A percentile compares a stretch with the other conserved stretches of the same genome.
These are phyloP conservation scores for Thripadectes ignobilis DNA, from an alignment of 2,797 vertebrate species.

Conservation along the genomic window DNA sequence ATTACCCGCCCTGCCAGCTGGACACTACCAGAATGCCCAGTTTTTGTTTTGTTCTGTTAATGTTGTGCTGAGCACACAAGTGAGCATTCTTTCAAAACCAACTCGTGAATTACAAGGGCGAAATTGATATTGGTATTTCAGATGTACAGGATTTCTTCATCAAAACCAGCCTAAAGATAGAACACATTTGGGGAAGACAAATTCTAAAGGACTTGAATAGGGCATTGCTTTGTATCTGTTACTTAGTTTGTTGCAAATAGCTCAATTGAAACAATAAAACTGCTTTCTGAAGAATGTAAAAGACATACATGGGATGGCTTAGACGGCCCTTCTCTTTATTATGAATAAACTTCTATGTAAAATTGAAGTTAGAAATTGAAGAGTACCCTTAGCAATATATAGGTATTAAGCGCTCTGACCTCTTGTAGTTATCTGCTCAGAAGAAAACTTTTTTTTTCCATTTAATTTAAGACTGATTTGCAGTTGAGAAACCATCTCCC, in stretches of 20 bases:
- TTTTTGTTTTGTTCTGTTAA: slow-evolving; percentile 52
- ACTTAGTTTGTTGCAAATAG: neutral
- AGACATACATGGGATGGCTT: neutral
- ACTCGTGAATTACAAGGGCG: slow-evolving; percentile 14
- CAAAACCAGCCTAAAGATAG: neutral
- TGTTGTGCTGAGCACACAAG: slow-evolving; percentile 58
- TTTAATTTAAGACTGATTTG: neutral
- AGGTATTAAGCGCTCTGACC: neutral
- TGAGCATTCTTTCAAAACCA: slow-evolving; percentile 58
- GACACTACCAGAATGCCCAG: slow-evolving; percentile 44
- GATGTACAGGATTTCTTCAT: no score
- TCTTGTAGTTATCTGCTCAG: neutral
- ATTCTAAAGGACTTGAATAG: neutral
- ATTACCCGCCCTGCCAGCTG: slow-evolving; percentile 48
- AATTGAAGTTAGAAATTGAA: neutral
- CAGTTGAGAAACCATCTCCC: neutral
- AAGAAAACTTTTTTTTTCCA: neutral
- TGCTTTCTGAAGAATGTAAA: neutral
- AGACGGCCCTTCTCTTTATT: neutral
- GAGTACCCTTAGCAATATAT: neutral
- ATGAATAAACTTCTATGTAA: neutral
- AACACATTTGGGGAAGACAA: neutral
- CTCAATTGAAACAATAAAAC: neutral
- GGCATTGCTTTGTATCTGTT: neutral
- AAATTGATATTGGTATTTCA: neutral